phyloP scores from a whole-genome alignment of 1,140 invertebrate genomes.

The Phymastichus coffea region DNA sequence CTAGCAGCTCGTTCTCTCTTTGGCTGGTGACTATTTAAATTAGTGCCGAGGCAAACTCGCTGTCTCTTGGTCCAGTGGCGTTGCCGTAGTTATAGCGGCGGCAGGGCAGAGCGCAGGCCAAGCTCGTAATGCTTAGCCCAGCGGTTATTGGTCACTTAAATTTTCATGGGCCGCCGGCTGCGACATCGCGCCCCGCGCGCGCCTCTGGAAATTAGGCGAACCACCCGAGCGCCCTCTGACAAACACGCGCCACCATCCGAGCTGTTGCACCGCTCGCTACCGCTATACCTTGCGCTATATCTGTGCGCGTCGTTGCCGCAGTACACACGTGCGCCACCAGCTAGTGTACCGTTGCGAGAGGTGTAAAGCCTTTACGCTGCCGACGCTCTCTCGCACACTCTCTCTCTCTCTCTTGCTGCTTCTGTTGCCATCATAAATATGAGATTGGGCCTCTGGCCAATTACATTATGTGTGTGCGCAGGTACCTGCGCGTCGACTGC shows the following conservation, averaged over 20 bases:
- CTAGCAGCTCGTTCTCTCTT: not conserved
- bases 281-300: too few species aligned
- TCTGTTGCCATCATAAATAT: slow-evolving; percentile 8
- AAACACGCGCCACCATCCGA: not conserved
- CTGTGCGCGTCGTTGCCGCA: too few species aligned
- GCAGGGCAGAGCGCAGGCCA: not conserved
- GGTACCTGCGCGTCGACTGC: not conserved
- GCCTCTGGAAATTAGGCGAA: slow-evolving; percentile 8
- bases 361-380: slow-evolving; percentile 2
- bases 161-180: slow-evolving; percentile 4
- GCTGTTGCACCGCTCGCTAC: too few species aligned
- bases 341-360: not conserved
- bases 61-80: not conserved
- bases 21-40: slow-evolving; percentile 25
- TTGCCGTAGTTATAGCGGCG: not conserved
- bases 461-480: not conserved
- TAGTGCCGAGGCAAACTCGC: slow-evolving; percentile 13
- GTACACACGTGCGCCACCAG: too few species aligned
- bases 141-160: slow-evolving; percentile 19
- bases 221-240: too few species aligned
- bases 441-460: slow-evolving; percentile 3
- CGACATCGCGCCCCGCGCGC: not conserved
- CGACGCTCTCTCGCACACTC: too few species aligned
- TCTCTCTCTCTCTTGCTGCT: too few species aligned
- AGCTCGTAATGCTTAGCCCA: slow-evolving; percentile 1